Percentiles rank a stretch among this genome's conserved stretches.
These are phyloP conservation scores for Catostomus latipinnis DNA, from an alignment of 2,797 vertebrate genomes.

Conservation along the genomic window DNA sequence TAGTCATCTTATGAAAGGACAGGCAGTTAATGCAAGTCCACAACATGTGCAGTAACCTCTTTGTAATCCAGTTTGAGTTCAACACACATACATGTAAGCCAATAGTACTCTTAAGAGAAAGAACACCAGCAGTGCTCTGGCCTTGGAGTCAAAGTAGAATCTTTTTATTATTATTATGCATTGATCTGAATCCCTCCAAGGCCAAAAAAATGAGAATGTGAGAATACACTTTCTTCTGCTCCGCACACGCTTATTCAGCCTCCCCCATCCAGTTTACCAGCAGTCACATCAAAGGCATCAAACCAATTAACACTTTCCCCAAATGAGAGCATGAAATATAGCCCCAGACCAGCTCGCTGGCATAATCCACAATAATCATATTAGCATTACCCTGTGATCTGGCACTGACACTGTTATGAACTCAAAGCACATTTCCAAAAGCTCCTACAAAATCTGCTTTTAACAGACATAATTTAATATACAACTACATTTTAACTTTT, in stretches of 20 bases:
- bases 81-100: slow-evolving; percentile 1
- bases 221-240: slow-evolving; percentile 41
- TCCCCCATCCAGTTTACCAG: slow-evolving; percentile 56
- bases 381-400: slow-evolving; percentile 71
- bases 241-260: slow-evolving; percentile 23
- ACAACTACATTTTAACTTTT: background rate
- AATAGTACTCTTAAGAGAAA: background rate
- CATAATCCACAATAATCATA: slow-evolving; percentile 83
- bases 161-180: slow-evolving; percentile 24
- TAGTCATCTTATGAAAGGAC: slow-evolving; percentile 8
- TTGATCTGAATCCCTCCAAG: slow-evolving; percentile 60
- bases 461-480: background rate
- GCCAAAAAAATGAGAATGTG: slow-evolving; percentile 67
- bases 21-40: background rate
- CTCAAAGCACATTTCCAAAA: slow-evolving; percentile 15
- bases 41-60: slow-evolving; percentile 23
- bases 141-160: slow-evolving; percentile 31
- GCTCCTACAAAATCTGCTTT: background rate
- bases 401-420: slow-evolving; percentile 18
- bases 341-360: slow-evolving; percentile 74
- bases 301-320: slow-evolving; percentile 77
- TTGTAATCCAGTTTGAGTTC: slow-evolving; percentile 49
- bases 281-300: slow-evolving; percentile 77
- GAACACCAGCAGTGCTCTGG: slow-evolving; percentile 1
- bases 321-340: slow-evolving; percentile 73